Percentiles rank a stretch among this genome's conserved stretches.
phyloP scores from a whole-genome alignment of 2,888 invertebrate species.

The Trachelus tabidus region DNA sequence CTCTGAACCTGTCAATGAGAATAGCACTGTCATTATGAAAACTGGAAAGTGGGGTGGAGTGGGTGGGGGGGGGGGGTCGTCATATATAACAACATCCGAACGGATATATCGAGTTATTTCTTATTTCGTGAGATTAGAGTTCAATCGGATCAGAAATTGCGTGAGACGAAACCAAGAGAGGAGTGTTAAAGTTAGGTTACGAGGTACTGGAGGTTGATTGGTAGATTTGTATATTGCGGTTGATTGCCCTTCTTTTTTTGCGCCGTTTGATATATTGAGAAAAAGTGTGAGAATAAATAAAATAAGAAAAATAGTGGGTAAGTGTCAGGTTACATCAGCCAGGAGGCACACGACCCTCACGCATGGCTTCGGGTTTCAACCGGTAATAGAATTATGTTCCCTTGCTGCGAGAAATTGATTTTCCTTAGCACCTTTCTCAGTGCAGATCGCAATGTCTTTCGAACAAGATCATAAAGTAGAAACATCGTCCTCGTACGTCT shows the following conservation, averaged over 20 bases:
- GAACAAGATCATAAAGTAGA: slow-evolving; percentile 26
- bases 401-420: slow-evolving; percentile 40
- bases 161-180: background rate
- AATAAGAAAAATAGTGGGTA: background rate
- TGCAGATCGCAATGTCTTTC: slow-evolving; percentile 33
- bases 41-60: background rate
- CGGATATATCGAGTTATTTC: background rate
- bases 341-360: slow-evolving; percentile 22
- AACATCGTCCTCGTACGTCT: slow-evolving; percentile 26
- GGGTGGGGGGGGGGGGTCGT: background rate
- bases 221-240: background rate
- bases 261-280: background rate
- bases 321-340: background rate
- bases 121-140: background rate
- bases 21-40: background rate
- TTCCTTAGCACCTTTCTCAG: slow-evolving; percentile 35
- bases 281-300: background rate
- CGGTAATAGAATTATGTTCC: slow-evolving; percentile 60
- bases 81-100: background rate
- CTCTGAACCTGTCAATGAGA: too few relatives aligned
- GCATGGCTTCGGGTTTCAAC: slow-evolving; percentile 58
- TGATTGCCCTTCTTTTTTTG: background rate
- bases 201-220: too few relatives aligned
- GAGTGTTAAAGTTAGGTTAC: too few relatives aligned
- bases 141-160: background rate